phyloP scores from a whole-genome alignment of 1,140 invertebrate genomes.

The Acromyrmex heyeri region DNA sequence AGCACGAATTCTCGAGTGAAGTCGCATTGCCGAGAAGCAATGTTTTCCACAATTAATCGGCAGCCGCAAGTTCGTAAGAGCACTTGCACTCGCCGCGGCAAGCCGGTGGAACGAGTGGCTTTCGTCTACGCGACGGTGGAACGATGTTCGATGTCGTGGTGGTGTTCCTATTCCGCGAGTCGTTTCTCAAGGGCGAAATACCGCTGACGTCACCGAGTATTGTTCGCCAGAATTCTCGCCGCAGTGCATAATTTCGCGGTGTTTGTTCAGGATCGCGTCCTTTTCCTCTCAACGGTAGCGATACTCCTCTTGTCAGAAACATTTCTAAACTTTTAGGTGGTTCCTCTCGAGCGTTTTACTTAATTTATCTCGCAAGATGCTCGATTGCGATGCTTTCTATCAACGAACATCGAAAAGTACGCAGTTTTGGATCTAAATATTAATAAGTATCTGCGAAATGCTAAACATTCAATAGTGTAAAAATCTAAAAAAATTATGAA shows the following conservation, averaged over 20 bases:
- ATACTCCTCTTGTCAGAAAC: constrained; percentile 25
- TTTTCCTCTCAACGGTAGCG: constrained; percentile 8
- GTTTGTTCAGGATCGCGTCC: constrained; percentile 62
- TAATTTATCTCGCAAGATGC: constrained; percentile 1
- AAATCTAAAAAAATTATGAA: neutral
- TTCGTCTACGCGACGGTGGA: constrained; percentile 50
- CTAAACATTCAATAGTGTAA: neutral
- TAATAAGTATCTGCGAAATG: neutral
- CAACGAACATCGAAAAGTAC: neutral
- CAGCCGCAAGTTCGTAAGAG: constrained; percentile 65
- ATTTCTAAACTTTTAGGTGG: constrained; percentile 21
- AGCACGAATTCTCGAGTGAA: constrained; percentile 17
- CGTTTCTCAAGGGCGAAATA: constrained; percentile 72
- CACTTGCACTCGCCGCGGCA: constrained; percentile 42
- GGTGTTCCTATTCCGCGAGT: constrained; percentile 60
- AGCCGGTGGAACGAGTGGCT: constrained; percentile 46
- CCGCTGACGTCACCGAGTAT: constrained; percentile 70
- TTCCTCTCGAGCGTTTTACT: neutral
- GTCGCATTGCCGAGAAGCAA: constrained; percentile 12
- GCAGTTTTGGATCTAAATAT: neutral
- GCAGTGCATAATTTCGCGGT: constrained; percentile 68
- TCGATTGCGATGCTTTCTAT: constrained; percentile 6
- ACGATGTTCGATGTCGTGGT: constrained; percentile 46
- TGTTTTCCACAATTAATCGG: constrained; percentile 68
- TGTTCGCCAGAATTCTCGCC: constrained; percentile 71